Conservation (phyloP, 2,113 vertebrate species). For the Gadus macrocephalus region DNA sequence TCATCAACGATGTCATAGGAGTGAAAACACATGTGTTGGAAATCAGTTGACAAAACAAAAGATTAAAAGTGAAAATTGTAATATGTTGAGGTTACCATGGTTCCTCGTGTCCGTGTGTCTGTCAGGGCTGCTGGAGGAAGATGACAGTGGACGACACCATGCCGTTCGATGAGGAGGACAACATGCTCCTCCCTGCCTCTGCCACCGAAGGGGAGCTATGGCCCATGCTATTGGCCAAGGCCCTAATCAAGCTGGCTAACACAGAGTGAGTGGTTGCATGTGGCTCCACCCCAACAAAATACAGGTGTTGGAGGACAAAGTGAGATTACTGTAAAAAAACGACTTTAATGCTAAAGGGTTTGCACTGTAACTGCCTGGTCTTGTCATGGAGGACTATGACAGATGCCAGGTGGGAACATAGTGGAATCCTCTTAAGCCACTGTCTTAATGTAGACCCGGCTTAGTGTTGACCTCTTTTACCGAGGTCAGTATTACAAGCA, state of each 20-base stretch:
- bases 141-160: constrained; percentile 85
- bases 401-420: too few relatives aligned
- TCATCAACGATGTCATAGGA: too few relatives aligned
- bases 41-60: neutral
- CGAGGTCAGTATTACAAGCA: too few relatives aligned
- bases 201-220: constrained; percentile 82
- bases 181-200: constrained; percentile 84
- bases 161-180: constrained; percentile 83
- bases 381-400: too few relatives aligned
- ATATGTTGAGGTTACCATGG: neutral
- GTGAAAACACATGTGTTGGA: neutral
- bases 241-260: constrained; percentile 86
- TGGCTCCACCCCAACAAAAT: too few relatives aligned
- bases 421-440: too few relatives aligned
- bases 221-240: constrained; percentile 93
- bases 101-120: constrained; percentile 16
- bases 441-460: too few relatives aligned
- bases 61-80: neutral
- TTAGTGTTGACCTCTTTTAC: too few relatives aligned
- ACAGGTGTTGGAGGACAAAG: too few relatives aligned
- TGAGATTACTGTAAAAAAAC: too few relatives aligned
- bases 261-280: constrained; percentile 76
- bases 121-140: constrained; percentile 92
- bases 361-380: too few relatives aligned
- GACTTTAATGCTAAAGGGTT: too few relatives aligned